Evolutionary conservation across 2,888 invertebrate species (phyloP), one percentile per base, ranked within the genome.

Genomic region (Philopedon plagiatum): DNA sequence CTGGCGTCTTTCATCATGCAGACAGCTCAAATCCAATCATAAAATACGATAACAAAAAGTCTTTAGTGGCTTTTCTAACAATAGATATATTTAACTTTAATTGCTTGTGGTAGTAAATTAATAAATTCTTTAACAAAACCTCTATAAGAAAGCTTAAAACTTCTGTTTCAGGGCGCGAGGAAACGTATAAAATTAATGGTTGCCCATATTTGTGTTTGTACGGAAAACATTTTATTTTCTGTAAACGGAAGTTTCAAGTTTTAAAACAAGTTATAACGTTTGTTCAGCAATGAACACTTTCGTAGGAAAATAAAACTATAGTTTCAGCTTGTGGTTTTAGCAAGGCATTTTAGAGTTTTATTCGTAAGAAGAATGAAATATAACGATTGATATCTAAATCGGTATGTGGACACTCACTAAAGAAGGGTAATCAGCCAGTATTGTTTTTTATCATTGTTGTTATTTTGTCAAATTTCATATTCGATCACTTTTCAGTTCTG

Each of bases 141-240:
- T 41, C 9, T 41, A 41, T 41, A 15, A 41, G 18, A 41, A 7
- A 41, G n/a, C 18, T 8, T 18, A 41, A 41, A 2, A 18, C 41
- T 15, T 37, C 1, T 2, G 39, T 39, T 39, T 15, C 15, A 39
- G 15, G 7, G 5, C 13, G 2, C 39, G 39, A 39, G 3, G 11
- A 15, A 11, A 46, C 46, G 46, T 21, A n/a, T 23, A 15, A 46
- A 46, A 23, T 46, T 46, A 46, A 46, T 46, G n/a, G 46, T 2
- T n/a, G n/a, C n/a, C 21, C 23, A 46, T 23, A 46, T 21, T 23
- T 5, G 11, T 46, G 23, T 46, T 46, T 21, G 21, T 21, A 46
- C 46, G 23, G 46, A 46, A 46, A 46, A 46, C 46, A 23, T 46
- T 46, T 46, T 23, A 46, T 46, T 46, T 46, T 9, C 46, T 46